Evolutionary conservation across 53 echinoderm and acorn worm species (phyloP), one percentile per base, ranked within the genome.

Genomic region (Echinometra lucunter): DNA sequence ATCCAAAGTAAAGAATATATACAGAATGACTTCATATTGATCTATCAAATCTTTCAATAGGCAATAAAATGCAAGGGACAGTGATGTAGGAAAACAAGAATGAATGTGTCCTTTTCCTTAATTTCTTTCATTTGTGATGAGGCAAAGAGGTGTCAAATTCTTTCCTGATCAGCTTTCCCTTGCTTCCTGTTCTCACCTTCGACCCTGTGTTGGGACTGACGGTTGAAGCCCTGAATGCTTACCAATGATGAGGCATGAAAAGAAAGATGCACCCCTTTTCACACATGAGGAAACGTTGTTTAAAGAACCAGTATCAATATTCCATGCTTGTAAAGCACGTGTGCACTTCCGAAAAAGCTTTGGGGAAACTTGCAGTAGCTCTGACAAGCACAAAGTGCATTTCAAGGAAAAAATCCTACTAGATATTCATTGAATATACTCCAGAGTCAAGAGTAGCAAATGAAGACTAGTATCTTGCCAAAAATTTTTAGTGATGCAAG

Each of bases 151-250:
- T 42, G 42, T 78, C 78, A 78, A 78, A 78, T 19, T 23, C 38
- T 23, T 78, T 78, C 78, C 85, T 47, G 85, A 9, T 85, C 85
- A 85, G 45, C 85, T 85, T 85, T 49, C 28, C n/a, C 49, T 25
- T 38, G 30, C 85, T 49, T 85, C 85, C 85, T 85, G 23, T 78
- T 78, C 85, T 85, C 49, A 27, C 85, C 49, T 49, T 45, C 49
- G 6, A 85, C 45, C 85, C 85, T 47, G 85, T 18, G 49, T 28
- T 53, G 11, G 85, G 85, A 85, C 44, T 38, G 45, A 83, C 16
- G 11, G 35, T 28, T 10, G 5, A 49, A 85, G 45, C 45, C 80
- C 45, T 47, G 85, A 85, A 85, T 15, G 53, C 15, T 85, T 45
- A 19, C 28, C 27, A 30, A 47, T 27, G 11, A 85, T 45, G 47